phyloP scores from a whole-genome alignment of 2,797 vertebrate species.

The Coreius guichenoti region DNA sequence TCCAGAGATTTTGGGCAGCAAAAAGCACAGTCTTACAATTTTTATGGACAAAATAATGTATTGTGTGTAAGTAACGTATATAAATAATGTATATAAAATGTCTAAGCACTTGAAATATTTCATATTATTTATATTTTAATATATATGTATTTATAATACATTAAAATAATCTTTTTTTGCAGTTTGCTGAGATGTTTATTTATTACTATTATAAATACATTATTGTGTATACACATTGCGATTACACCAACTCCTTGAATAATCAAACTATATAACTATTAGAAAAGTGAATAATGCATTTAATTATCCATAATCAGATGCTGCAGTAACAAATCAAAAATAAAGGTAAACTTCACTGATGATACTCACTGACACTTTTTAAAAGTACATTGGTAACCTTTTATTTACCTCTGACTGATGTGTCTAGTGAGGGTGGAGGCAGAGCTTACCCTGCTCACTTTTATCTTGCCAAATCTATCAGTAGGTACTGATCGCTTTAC shows the following conservation, averaged over 20 bases:
- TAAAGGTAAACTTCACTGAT: constrained; percentile 1
- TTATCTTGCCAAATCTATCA: constrained; percentile 34
- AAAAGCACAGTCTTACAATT: too few relatives aligned
- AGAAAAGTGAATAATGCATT: neutral
- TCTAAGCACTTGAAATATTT: neutral
- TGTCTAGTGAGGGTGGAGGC: neutral
- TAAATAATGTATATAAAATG: neutral
- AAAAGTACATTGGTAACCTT: constrained; percentile 5
- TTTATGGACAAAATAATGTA: too few relatives aligned
- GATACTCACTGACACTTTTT: constrained; percentile 8
- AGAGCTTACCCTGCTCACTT: neutral
- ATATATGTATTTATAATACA: too few relatives aligned
- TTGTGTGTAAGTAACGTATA: neutral
- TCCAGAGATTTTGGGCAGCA: too few relatives aligned
- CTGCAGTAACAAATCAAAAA: neutral
- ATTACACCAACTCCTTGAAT: too few relatives aligned
- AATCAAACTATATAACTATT: neutral
- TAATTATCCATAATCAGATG: neutral
- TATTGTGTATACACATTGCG: too few relatives aligned
- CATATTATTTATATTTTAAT: too few relatives aligned
- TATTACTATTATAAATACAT: too few relatives aligned
- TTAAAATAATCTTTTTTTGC: too few relatives aligned
- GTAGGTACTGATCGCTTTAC: constrained; percentile 20
- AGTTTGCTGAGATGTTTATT: too few relatives aligned
- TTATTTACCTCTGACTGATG: constrained; percentile 6